phyloP scores from a whole-genome alignment of 2,797 vertebrate species.

The Arrhamphus sclerolepis region DNA sequence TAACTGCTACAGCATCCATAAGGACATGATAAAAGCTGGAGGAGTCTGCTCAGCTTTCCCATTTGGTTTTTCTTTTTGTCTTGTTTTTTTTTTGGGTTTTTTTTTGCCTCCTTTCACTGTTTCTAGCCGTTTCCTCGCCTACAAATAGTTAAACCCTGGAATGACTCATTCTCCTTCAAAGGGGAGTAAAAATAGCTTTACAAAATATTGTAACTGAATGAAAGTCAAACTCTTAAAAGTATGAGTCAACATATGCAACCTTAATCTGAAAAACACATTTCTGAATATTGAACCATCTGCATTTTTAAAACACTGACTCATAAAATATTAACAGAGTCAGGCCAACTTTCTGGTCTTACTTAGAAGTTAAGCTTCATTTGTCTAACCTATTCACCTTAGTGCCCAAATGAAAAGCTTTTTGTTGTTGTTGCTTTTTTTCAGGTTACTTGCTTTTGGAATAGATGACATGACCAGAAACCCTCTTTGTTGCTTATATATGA shows the following conservation, averaged over 20 bases:
- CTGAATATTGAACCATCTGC: conserved; percentile 13
- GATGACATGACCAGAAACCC: conserved; percentile 32
- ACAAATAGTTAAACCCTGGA: conserved; percentile 27
- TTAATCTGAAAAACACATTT: conserved; percentile 16
- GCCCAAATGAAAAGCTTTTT: conserved; percentile 6
- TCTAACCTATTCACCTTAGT: background rate
- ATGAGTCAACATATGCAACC: conserved; percentile 24
- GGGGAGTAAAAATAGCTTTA: conserved; percentile 47
- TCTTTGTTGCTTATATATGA: conserved; percentile 30
- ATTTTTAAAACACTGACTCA: conserved; percentile 3
- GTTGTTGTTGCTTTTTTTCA: background rate
- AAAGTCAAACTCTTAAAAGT: conserved; percentile 35
- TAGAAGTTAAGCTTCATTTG: too few species aligned
- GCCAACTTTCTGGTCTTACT: too few species aligned
- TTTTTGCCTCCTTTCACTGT: conserved; percentile 25
- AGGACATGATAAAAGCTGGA: conserved; percentile 36
- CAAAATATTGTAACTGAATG: conserved; percentile 32
- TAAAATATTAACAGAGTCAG: too few species aligned
- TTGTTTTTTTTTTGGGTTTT: too few species aligned
- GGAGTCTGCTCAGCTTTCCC: conserved; percentile 23
- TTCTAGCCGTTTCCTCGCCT: conserved; percentile 27
- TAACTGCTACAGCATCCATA: conserved; percentile 31
- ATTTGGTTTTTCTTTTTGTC: conserved; percentile 18
- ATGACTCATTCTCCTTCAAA: conserved; percentile 46
- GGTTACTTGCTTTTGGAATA: conserved; percentile 20